These are phyloP conservation scores for Copidosoma floridanum DNA, from an alignment of 1,140 invertebrate species.

Conservation along the genomic window DNA sequence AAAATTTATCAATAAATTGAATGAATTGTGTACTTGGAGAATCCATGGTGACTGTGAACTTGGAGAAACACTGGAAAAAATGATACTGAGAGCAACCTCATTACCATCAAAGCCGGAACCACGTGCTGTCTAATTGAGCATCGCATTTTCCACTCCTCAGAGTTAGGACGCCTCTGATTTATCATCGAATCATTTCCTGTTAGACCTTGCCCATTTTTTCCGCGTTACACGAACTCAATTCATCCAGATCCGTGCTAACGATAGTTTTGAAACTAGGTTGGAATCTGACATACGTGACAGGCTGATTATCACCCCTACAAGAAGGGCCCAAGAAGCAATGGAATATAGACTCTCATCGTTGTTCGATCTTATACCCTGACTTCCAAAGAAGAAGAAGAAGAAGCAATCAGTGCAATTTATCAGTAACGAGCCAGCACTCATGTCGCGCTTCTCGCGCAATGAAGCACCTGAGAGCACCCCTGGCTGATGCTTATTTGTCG, in stretches of 20 bases:
- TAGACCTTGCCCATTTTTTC: no score
- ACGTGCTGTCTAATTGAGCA: no score
- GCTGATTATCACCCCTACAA: background rate
- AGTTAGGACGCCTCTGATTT: background rate
- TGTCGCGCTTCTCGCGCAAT: background rate
- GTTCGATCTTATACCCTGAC: conserved; percentile 42
- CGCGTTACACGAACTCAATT: background rate
- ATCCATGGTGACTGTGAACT: no score
- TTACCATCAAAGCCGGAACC: no score
- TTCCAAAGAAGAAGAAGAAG: background rate
- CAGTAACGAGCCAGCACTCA: conserved; percentile 41
- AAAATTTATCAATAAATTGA: no score
- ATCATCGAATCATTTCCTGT: background rate
- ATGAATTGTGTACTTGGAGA: no score
- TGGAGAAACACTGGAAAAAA: no score
- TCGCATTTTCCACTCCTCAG: no score
- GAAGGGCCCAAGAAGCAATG: no score
- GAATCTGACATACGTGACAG: background rate
- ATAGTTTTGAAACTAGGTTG: background rate
- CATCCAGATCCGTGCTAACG: background rate
- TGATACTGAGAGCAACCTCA: no score
- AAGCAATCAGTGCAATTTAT: conserved; percentile 50
- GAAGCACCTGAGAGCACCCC: background rate
- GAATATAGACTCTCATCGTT: conserved; percentile 1
- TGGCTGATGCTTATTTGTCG: no score